Evolutionary conservation across 2,797 vertebrate species (phyloP), one percentile per base, ranked within the genome.

Genomic region (Anguilla anguilla): DNA sequence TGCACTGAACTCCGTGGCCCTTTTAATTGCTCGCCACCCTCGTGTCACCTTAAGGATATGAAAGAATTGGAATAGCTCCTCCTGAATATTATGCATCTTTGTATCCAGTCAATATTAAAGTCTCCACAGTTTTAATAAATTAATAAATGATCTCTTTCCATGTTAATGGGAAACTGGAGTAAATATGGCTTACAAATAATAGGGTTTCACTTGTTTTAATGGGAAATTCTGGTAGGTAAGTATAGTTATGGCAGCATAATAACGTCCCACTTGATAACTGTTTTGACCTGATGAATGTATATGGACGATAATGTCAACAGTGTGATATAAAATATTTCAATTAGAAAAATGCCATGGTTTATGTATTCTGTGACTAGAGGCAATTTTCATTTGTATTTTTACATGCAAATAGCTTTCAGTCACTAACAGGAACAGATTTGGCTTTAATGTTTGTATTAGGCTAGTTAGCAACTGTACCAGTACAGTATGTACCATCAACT

Each of bases 11-110:
- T 96, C 95, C 94, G 93, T 95, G 95, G 96, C 96, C 96, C 96
- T 95, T 95, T 96, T 96, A 97, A 97, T 97, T 97, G 96, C 96
- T 96, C 96, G 94, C 93, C 94, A 96, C 95, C 95, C 92, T 95
- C 95, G 96, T 95, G 95, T 96, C 96, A 96, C 96, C 96, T 97
- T 96, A 96, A 96, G 95, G 95, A 97, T 96, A 96, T 64, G 25
- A 85, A 95, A 95, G 95, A 95, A 61, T 46, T 49, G 39, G 31
- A 64, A 46, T 25, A 25, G 81, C 49, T 64, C 51, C 72, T 39
- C 25, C 49, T 87, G 53, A 46, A 59, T 46, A 81, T 82, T 82
- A 82, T 46, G 39, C 35, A 46, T 81, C 77, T 22, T 81, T 46
- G 43, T 81, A 22, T 51, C 19, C 25, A 3, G 6, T 82, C 10